Percentiles rank a stretch among this genome's conserved stretches.
Evolutionary conservation across 2,797 vertebrate genomes (phyloP).

Genomic region (Rhinella marina): DNA sequence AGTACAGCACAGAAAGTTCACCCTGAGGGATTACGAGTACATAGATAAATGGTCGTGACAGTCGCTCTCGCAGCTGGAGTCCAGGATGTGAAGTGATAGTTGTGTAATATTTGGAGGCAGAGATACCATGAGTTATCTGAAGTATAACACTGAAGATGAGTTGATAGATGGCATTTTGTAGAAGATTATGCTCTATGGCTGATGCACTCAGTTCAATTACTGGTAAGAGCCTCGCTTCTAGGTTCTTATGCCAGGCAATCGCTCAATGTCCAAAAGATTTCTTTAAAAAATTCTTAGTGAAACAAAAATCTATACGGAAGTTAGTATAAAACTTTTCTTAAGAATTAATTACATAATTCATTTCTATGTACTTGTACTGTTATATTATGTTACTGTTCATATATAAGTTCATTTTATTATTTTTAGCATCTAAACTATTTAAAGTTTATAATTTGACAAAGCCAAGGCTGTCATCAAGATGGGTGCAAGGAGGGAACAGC

Average conservation of each 20-base stretch:
- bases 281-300: not conserved
- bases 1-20: not conserved
- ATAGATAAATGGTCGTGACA: not conserved
- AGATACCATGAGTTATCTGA: slow-evolving; percentile 13
- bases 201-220: slow-evolving; percentile 15
- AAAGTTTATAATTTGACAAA: not conserved
- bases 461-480: not conserved
- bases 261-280: slow-evolving; percentile 4
- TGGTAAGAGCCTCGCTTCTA: slow-evolving; percentile 7
- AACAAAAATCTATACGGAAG: not conserved
- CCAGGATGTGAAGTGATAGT: not conserved
- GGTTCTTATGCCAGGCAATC: not conserved
- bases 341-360: no score
- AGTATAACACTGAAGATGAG: slow-evolving; percentile 5
- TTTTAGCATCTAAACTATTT: not conserved
- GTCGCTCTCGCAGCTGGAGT: not conserved
- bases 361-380: not conserved
- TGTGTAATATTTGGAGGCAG: not conserved
- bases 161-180: slow-evolving; percentile 20
- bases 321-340: not conserved
- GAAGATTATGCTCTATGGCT: slow-evolving; percentile 4
- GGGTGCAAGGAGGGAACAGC: not conserved
- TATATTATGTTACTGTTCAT: not conserved
- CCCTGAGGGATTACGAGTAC: not conserved
- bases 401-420: not conserved